Evolutionary conservation across 2,797 vertebrate genomes (phyloP).

Genomic region (Falco concolor): DNA sequence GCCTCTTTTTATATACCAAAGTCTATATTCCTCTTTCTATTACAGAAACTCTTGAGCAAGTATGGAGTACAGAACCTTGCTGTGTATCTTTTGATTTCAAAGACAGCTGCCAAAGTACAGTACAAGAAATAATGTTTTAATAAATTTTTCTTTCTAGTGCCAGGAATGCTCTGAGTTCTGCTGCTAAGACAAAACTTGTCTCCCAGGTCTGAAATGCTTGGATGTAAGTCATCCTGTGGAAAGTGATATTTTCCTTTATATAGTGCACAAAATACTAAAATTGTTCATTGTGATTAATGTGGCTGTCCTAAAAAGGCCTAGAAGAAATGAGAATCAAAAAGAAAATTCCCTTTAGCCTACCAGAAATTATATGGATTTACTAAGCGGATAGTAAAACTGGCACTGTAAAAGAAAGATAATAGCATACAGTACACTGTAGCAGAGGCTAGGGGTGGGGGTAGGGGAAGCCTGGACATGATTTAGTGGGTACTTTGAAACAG

Average conservation of each 20-base stretch:
- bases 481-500: constrained; percentile 11
- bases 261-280: neutral
- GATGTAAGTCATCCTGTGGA: neutral
- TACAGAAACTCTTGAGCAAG: neutral
- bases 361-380: constrained; percentile 34
- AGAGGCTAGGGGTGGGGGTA: neutral
- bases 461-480: neutral
- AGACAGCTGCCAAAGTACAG: neutral
- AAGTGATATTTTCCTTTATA: neutral
- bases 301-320: constrained; percentile 9
- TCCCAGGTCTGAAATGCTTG: neutral
- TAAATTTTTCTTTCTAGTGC: neutral
- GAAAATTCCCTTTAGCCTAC: constrained; percentile 21
- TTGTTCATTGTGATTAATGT: neutral
- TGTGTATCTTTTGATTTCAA: neutral
- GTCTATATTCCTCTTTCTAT: neutral
- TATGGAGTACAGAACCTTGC: neutral
- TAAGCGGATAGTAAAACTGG: constrained; percentile 23
- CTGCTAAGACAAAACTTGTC: neutral
- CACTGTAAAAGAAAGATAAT: constrained; percentile 13
- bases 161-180: neutral
- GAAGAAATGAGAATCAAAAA: constrained; percentile 13
- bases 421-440: neutral
- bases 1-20: neutral
- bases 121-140: neutral